A percentile compares a stretch with the other conserved stretches of the same genome.
These are phyloP conservation scores for Nasonia longicornis DNA, from an alignment of 1,140 invertebrate species.

Conservation along the genomic window DNA sequence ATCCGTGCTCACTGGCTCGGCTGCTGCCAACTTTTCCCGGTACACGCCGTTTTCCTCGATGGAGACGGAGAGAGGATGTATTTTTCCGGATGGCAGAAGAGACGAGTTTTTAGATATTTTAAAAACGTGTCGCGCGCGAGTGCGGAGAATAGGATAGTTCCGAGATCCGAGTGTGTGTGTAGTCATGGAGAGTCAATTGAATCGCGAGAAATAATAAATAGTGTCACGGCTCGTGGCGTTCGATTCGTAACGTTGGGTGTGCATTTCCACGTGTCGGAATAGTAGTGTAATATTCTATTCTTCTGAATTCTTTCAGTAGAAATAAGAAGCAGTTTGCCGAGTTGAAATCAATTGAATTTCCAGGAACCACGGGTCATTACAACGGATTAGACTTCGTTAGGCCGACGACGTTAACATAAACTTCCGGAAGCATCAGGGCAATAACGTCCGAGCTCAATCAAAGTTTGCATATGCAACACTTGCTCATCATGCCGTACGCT, in stretches of 20 bases:
- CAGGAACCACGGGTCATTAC: neutral
- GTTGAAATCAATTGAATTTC: neutral
- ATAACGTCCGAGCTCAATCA: neutral
- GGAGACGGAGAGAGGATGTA: neutral
- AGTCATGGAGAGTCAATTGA: neutral
- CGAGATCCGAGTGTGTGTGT: neutral
- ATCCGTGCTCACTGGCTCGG: neutral
- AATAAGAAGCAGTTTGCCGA: neutral
- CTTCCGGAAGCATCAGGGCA: neutral
- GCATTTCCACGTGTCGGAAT: too few species aligned
- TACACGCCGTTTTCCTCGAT: neutral
- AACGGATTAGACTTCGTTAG: neutral
- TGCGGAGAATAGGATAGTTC: neutral
- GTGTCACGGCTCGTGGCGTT: neutral
- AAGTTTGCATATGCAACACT: neutral
- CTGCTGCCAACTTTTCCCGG: neutral
- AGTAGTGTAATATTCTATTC: too few species aligned
- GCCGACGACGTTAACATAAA: neutral
- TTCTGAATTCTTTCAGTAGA: neutral
- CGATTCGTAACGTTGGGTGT: neutral
- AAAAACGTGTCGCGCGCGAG: constrained; percentile 3
- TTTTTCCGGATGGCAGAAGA: neutral
- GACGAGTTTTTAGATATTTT: constrained; percentile 16
- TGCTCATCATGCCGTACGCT: neutral
- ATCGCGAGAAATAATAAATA: neutral